Evolutionary conservation across 1,140 invertebrate genomes (phyloP).

Genomic region (Ceratina australensis): DNA sequence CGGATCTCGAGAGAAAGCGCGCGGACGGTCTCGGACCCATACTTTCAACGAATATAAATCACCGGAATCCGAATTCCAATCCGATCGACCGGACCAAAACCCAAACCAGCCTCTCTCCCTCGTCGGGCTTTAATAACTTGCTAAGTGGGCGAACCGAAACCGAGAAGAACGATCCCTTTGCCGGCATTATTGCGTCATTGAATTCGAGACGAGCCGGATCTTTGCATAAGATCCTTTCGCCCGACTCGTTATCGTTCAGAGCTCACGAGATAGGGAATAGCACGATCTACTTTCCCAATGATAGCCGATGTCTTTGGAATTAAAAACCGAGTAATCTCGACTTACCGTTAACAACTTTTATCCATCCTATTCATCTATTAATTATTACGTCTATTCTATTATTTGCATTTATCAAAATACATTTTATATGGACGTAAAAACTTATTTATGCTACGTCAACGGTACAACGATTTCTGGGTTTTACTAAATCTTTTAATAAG

Average conservation of each 20-base stretch:
- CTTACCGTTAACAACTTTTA: too few relatives aligned
- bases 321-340: neutral
- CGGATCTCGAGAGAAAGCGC: conserved; percentile 20
- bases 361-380: too few relatives aligned
- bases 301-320: neutral
- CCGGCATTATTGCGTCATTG: conserved; percentile 25
- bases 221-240: conserved; percentile 1
- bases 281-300: neutral
- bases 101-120: neutral
- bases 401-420: too few relatives aligned
- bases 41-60: conserved; percentile 52
- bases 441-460: too few relatives aligned
- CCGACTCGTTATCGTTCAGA: neutral
- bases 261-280: neutral
- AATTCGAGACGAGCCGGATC: neutral
- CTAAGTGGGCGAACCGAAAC: conserved; percentile 8
- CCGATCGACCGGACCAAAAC: conserved; percentile 8
- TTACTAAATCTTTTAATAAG: too few relatives aligned
- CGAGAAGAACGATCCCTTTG: conserved; percentile 16
- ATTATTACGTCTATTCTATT: too few relatives aligned
- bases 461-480: too few relatives aligned
- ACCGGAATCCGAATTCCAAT: conserved; percentile 27
- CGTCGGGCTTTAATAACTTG: conserved; percentile 37
- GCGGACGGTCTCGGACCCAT: conserved; percentile 5
- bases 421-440: too few relatives aligned